Evolutionary conservation across 2,888 invertebrate species (phyloP).

Genomic region (Lithophane socia): DNA sequence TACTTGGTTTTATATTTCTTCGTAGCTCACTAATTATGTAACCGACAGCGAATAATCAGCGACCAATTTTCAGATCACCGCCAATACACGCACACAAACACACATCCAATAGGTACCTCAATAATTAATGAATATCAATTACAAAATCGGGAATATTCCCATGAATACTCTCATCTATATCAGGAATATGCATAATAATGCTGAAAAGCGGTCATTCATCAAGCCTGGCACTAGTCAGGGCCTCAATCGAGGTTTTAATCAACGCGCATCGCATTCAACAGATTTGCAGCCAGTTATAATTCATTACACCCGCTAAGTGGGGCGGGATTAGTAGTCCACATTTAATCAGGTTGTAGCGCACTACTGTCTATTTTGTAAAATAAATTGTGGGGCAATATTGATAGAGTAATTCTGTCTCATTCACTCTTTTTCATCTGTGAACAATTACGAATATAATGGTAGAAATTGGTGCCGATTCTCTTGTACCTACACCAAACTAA

Average conservation of each 20-base stretch:
- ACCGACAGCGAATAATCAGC: background rate
- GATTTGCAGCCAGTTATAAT: slow-evolving; percentile 56
- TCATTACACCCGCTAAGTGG: slow-evolving; percentile 54
- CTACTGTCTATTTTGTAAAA: slow-evolving; percentile 26
- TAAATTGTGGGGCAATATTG: slow-evolving; percentile 3
- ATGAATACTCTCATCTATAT: slow-evolving; percentile 13
- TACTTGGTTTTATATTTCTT: background rate
- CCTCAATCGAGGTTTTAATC: slow-evolving; percentile 57
- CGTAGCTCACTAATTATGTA: background rate
- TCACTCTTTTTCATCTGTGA: background rate
- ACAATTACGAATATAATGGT: background rate
- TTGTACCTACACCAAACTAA: too few species aligned
- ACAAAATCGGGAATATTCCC: slow-evolving; percentile 23
- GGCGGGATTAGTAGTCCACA: slow-evolving; percentile 52
- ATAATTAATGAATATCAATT: slow-evolving; percentile 48
- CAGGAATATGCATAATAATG: slow-evolving; percentile 40
- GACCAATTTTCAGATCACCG: background rate
- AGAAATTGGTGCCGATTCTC: background rate
- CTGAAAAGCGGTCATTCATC: slow-evolving; percentile 39
- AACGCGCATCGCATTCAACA: slow-evolving; percentile 60
- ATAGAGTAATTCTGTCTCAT: background rate
- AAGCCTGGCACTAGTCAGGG: slow-evolving; percentile 30
- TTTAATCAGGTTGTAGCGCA: slow-evolving; percentile 49
- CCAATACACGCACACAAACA: background rate
- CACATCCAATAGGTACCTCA: background rate